These are phyloP conservation scores for Diglossa cyanea DNA, from an alignment of 2,797 vertebrate genomes.

Conservation along the genomic window DNA sequence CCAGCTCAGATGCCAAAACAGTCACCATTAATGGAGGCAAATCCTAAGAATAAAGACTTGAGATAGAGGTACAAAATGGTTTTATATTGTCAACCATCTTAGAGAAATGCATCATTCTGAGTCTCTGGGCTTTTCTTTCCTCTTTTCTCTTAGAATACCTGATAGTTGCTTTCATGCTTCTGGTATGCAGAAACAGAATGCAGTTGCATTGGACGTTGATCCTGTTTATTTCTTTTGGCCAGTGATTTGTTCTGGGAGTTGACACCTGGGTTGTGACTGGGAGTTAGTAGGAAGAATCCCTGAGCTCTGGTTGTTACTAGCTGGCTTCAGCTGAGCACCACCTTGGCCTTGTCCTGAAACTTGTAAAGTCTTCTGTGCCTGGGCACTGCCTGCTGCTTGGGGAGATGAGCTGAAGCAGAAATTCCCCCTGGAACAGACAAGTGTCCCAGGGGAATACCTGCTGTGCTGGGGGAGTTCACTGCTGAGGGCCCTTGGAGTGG, in stretches of 20 bases:
- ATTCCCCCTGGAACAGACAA: fast-evolving
- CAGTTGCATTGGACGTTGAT: not conserved
- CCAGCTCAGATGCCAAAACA: fast-evolving
- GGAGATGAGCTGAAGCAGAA: not conserved
- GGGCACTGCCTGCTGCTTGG: not conserved
- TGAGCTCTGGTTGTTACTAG: not conserved
- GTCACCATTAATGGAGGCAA: not conserved
- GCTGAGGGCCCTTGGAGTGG: not conserved
- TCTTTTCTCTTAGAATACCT: not conserved
- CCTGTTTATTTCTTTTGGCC: not conserved
- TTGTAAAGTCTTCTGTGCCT: not conserved
- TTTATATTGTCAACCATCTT: fast-evolving
- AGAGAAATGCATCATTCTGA: fast-evolving
- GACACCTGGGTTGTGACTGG: fast-evolving
- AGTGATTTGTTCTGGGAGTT: not conserved
- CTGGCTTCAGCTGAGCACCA: not conserved
- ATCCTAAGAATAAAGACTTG: not conserved
- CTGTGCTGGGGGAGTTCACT: fast-evolving
- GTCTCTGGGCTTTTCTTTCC: not conserved
- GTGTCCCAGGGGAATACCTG: not conserved
- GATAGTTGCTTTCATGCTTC: not conserved
- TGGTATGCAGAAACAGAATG: not conserved
- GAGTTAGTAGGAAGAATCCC: not conserved
- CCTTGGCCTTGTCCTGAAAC: fast-evolving
- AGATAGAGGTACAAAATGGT: not conserved